Evolutionary conservation across 2,113 vertebrate species (phyloP).

Genomic region (Varanus salvator): DNA sequence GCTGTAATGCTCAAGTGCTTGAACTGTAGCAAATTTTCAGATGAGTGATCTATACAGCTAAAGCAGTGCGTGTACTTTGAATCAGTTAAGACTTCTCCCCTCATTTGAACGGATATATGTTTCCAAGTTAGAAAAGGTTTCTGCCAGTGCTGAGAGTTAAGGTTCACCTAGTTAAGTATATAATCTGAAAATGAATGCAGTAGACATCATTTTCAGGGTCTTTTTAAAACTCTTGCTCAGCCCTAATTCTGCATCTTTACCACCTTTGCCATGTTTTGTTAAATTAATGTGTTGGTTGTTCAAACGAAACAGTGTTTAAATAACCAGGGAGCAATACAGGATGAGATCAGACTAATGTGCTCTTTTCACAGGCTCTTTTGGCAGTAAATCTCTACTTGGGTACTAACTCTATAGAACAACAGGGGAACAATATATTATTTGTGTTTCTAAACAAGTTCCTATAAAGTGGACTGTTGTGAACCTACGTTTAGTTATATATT

Average conservation of each 20-base stretch:
- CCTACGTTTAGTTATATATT: conserved; percentile 11
- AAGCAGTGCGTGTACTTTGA: conserved; percentile 30
- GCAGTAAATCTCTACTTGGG: conserved; percentile 42
- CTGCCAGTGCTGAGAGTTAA: neutral
- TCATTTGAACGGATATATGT: conserved; percentile 37
- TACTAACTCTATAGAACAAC: conserved; percentile 42
- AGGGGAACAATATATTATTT: conserved; percentile 32
- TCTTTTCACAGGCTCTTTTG: conserved; percentile 5
- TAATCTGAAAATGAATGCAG: conserved; percentile 34
- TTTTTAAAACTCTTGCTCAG: neutral
- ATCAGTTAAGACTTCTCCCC: conserved; percentile 15
- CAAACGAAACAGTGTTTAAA: neutral
- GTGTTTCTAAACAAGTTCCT: conserved; percentile 28
- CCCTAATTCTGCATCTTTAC: conserved; percentile 33
- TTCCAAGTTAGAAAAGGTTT: conserved; percentile 48
- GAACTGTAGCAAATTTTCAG: conserved; percentile 55
- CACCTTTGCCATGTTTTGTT: neutral
- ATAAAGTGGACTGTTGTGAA: conserved; percentile 16
- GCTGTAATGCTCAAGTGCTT: conserved; percentile 43
- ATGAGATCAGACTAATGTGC: conserved; percentile 48
- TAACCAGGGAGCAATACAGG: conserved; percentile 9
- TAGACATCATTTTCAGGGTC: conserved; percentile 33
- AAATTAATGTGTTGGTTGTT: conserved; percentile 6
- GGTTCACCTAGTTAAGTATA: conserved; percentile 3
- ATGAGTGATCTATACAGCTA: conserved; percentile 52